Evolutionary conservation across 2,113 vertebrate genomes (phyloP).

Genomic region (Morone saxatilis): DNA sequence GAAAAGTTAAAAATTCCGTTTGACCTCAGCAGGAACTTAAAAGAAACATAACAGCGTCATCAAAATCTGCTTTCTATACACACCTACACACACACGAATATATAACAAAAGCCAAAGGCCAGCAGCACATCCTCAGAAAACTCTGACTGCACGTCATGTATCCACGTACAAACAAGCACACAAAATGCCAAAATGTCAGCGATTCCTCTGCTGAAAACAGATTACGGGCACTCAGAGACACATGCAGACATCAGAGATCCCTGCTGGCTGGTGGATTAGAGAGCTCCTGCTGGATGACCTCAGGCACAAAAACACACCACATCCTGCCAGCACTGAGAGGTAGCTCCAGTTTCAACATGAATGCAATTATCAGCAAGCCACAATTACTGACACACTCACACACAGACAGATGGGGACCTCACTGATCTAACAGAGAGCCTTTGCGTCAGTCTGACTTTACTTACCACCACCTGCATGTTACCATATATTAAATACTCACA

Average conservation of each 20-base stretch:
- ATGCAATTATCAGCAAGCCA: slow-evolving; percentile 62
- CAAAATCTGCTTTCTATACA: background rate
- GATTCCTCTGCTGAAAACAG: slow-evolving; percentile 45
- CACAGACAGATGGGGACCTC: slow-evolving; percentile 18
- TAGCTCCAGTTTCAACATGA: slow-evolving; percentile 50
- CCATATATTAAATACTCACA: slow-evolving; percentile 10
- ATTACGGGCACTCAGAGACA: slow-evolving; percentile 65
- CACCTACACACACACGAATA: background rate
- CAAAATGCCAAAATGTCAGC: slow-evolving; percentile 42
- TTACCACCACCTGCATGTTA: slow-evolving; percentile 28
- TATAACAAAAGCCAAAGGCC: background rate
- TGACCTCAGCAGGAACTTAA: background rate
- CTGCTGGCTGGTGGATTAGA: slow-evolving; percentile 62
- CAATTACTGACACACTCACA: slow-evolving; percentile 34
- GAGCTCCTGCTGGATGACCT: slow-evolving; percentile 63
- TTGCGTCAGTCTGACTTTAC: background rate
- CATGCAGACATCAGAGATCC: slow-evolving; percentile 53
- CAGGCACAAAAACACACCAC: slow-evolving; percentile 51
- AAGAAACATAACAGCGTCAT: background rate
- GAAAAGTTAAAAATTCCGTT: background rate
- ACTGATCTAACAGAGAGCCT: slow-evolving; percentile 24
- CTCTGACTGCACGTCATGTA: slow-evolving; percentile 16
- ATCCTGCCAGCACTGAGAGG: slow-evolving; percentile 47
- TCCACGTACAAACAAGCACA: slow-evolving; percentile 35
- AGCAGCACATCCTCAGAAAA: background rate